Evolutionary conservation across 2,797 vertebrate species (phyloP).

Genomic region (Darevskia mixta): DNA sequence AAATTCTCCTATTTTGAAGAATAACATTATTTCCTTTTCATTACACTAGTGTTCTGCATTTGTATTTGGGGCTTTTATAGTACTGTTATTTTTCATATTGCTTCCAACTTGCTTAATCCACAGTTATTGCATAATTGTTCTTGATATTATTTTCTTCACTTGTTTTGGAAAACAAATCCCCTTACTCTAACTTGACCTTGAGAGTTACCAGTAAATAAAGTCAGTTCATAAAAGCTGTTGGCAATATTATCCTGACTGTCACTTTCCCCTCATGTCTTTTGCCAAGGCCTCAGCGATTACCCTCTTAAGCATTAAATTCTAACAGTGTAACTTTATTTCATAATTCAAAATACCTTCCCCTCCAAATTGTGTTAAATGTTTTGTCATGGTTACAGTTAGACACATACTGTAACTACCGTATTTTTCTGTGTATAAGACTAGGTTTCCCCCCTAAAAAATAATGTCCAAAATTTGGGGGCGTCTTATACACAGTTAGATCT

Average conservation of each 20-base stretch:
- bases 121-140: neutral
- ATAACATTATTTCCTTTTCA: neutral
- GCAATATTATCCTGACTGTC: neutral
- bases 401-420: neutral
- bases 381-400: neutral
- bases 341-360: neutral
- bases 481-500: no score
- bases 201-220: conserved; percentile 2
- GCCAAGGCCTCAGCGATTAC: neutral
- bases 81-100: no score
- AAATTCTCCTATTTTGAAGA: neutral
- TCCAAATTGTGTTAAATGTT: neutral
- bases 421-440: no score
- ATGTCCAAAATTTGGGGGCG: no score
- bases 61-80: neutral
- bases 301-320: neutral
- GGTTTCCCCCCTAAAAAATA: no score
- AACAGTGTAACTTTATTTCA: neutral
- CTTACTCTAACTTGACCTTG: neutral
- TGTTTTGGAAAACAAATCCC: neutral
- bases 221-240: neutral
- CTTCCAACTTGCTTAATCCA: neutral
- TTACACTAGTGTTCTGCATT: neutral
- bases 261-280: neutral
- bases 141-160: neutral